Percentiles rank a stretch among this genome's conserved stretches.
phyloP scores from a whole-genome alignment of 2,888 invertebrate genomes.

The Hemaris fuciformis region DNA sequence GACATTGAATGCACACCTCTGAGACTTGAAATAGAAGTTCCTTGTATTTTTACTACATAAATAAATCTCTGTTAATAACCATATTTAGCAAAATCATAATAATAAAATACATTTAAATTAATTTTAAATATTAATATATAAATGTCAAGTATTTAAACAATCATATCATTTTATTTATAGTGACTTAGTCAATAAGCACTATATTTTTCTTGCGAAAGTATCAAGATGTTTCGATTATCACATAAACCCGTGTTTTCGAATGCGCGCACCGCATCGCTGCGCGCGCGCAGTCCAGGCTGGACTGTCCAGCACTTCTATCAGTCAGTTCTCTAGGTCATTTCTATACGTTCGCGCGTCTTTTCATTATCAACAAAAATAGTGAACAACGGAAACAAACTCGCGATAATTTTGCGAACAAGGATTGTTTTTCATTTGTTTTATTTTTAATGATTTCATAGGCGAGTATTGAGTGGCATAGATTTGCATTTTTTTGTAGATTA shows the following conservation, averaged over 20 bases:
- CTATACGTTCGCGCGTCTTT: slow-evolving; percentile 42
- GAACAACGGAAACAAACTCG: slow-evolving; percentile 1
- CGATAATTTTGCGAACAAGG: background rate
- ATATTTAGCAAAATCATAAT: too few species aligned
- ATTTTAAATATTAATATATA: background rate
- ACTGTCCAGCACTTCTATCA: slow-evolving; percentile 48
- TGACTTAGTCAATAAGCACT: background rate
- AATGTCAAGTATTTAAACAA: too few species aligned
- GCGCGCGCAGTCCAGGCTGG: slow-evolving; percentile 48
- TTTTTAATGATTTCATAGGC: background rate
- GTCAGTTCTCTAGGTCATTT: slow-evolving; percentile 64
- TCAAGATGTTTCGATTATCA: slow-evolving; percentile 31
- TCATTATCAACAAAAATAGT: background rate
- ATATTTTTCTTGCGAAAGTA: slow-evolving; percentile 25
- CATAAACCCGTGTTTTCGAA: slow-evolving; percentile 45
- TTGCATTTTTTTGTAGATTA: background rate
- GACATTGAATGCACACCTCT: too few species aligned
- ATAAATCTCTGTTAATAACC: too few species aligned
- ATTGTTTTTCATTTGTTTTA: background rate
- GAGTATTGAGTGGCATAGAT: background rate
- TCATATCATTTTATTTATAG: too few species aligned
- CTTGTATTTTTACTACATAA: too few species aligned
- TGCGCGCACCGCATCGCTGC: slow-evolving; percentile 46
- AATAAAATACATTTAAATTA: too few species aligned
- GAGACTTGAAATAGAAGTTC: background rate